Base-by-base conservation (phyloP, 2,113 vertebrate genomes). In the Cynopterus brachyotis region DNA sequence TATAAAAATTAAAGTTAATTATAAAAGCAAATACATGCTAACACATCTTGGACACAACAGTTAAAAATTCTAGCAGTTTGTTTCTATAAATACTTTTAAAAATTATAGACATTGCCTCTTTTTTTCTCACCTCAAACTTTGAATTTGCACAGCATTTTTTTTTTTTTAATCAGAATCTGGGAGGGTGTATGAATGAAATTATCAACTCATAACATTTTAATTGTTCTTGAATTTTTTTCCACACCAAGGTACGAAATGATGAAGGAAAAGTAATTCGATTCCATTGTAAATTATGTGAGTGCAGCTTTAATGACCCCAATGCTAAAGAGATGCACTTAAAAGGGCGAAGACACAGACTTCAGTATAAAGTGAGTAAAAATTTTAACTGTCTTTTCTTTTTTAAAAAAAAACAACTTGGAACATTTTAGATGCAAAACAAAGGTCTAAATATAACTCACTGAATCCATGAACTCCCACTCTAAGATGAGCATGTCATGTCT, bases 321-420 rank as follows among this genome's bases (percentile, higher is more conserved):
- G 99, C 99, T 47, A 99, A 99, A 96, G 99, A 99, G 96, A 99
- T 99, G 99, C 99, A 99, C 88, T 98, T 99, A 42, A 99, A 99
- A 98, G 99, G 99, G 15, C 98, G 99, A 22, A 96, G 99, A 32
- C 99, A 99, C 98, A 99, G 99, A 55, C 99, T 99, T 91, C 99
- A 99, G 6, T 99, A 99, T 97, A 99, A 99, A 99, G 99, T 99
- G 81, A 95, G 98, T 97, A 62, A n/a, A 76, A 83, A 6, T 69
- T 79, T 69, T 35, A 76, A 26, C 81, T 90, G 0, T 40, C 4
- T 93, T 89, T 24, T n/a, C 24, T 6, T n/a, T 59, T 37, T 26
- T 67, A 91, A 19, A 19, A 91, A 19, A 19, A 67, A 45, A 82
- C 3, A 57, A 37, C 9, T 91, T 60, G 37, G n/a, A 67, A 17